phyloP scores from a whole-genome alignment of 1,140 invertebrate species.

The Dolichoris vasculosae region DNA sequence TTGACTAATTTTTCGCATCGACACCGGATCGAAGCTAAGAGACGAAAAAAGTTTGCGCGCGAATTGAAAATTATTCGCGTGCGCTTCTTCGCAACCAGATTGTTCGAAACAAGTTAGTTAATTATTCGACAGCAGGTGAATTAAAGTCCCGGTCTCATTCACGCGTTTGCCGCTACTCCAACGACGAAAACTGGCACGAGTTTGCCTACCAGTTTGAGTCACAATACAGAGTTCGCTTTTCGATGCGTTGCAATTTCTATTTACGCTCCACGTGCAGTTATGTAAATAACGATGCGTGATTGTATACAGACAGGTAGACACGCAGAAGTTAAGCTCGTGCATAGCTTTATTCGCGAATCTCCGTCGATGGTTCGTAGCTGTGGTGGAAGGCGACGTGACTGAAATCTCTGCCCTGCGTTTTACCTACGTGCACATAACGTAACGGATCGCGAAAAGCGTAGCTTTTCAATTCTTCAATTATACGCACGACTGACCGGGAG shows the following conservation, averaged over 20 bases:
- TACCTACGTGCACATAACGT: not conserved
- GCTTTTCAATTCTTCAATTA: slow-evolving; percentile 41
- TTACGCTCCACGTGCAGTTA: slow-evolving; percentile 51
- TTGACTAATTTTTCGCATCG: not conserved
- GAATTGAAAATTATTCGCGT: slow-evolving; percentile 37
- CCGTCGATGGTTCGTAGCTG: slow-evolving; percentile 36
- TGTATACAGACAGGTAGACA: not conserved
- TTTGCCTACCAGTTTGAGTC: not conserved
- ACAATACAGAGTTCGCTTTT: not conserved
- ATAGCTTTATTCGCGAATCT: slow-evolving; percentile 41
- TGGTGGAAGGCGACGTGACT: not conserved
- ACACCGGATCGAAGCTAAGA: not conserved
- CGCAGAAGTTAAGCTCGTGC: slow-evolving; percentile 14
- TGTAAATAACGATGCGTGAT: slow-evolving; percentile 61
- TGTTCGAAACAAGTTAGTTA: slow-evolving; percentile 59
- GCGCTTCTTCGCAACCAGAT: slow-evolving; percentile 51
- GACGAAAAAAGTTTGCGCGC: not conserved
- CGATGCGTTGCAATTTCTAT: not conserved
- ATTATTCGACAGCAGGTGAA: slow-evolving; percentile 62
- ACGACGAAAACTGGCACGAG: not conserved
- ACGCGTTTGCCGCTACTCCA: not conserved
- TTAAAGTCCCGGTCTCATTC: slow-evolving; percentile 60
- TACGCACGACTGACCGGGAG: not conserved
- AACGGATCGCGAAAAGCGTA: not conserved
- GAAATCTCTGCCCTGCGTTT: not conserved